Conservation (phyloP, 1,140 invertebrate species). For the Atta cephalotes region DNA sequence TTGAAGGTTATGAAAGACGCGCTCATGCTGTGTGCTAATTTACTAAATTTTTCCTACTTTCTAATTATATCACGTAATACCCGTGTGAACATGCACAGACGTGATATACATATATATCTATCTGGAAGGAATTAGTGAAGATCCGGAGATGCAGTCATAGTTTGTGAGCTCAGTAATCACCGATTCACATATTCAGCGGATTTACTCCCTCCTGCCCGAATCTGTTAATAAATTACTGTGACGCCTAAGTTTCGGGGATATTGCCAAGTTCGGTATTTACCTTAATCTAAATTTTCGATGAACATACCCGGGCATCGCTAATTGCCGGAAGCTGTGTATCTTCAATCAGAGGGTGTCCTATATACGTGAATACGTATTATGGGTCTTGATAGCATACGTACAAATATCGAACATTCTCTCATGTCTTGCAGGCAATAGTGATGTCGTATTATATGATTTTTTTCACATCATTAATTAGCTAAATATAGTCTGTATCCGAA, state of each 20-base stretch:
- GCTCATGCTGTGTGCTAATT: neutral
- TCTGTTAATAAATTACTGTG: slow-evolving; percentile 66
- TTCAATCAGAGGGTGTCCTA: slow-evolving; percentile 60
- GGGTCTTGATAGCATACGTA: slow-evolving; percentile 27
- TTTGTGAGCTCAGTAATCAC: slow-evolving; percentile 58
- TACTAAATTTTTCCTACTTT: neutral
- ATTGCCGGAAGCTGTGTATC: slow-evolving; percentile 66
- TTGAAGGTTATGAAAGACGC: too few relatives aligned
- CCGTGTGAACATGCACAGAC: neutral
- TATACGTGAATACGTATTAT: slow-evolving; percentile 51
- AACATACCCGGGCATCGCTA: slow-evolving; percentile 54
- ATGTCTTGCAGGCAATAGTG: neutral
- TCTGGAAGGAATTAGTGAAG: neutral
- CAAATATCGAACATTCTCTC: slow-evolving; percentile 17
- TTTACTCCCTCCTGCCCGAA: slow-evolving; percentile 1
- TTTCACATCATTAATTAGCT: neutral
- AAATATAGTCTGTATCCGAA: neutral
- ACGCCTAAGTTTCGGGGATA: slow-evolving; percentile 64
- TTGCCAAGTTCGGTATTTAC: slow-evolving; percentile 59
- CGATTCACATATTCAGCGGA: slow-evolving; percentile 66
- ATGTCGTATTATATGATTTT: neutral
- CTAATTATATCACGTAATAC: neutral
- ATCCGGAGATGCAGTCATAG: neutral
- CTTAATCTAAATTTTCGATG: slow-evolving; percentile 70
- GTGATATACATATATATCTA: slow-evolving; percentile 16